Base-by-base conservation (phyloP, 2,113 vertebrate genomes). In the Corvus moneduloides region DNA sequence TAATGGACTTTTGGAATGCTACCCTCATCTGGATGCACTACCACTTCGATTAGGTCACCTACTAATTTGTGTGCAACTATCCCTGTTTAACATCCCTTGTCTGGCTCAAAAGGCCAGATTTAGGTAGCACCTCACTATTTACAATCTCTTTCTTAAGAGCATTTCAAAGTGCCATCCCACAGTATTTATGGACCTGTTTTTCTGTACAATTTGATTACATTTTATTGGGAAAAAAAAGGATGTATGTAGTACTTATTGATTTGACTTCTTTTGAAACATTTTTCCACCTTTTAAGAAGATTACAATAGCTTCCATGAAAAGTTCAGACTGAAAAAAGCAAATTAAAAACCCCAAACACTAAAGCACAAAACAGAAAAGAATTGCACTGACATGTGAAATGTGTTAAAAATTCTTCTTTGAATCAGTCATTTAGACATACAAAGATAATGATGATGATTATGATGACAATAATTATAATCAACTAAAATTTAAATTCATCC, bases 391-490 rank as follows among this genome's bases (percentile, higher is more conserved):
- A 96, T 89, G 52, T 95, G 84, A 97, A 96, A 96, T 95, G 94
- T 91, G 85, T 91, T 96, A 95, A 93, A 90, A 86, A 96, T 91
- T 95, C 81, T 89, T 90, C 92, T 95, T 95, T 94, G 96, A 97
- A 96, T 96, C 75, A 97, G 75, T 96, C 94, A 97, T 95, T 93
- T 96, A 96, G 83, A 74, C 89, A 95, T 93, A 94, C 94, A 96
- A 97, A 98, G 91, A 97, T 97, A 89, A 98, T 97, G 81, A 96
- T 97, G 94, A 96, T 95, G 67, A 96, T 97, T 96, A 97, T 33
- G 90, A 96, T 93, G 84, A 95, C 90, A 96, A 97, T 95, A 97
- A 97, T 97, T 97, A 96, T 95, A 97, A 97, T 97, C 92, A 97
- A 90, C 73, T 93, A 90, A 97, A 97, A 97, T 97, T 93, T 95